Evolutionary conservation across 64 coral and sea anemone species (phyloP), one percentile per base, ranked within the genome.

Genomic region (Trachythela sp.): DNA sequence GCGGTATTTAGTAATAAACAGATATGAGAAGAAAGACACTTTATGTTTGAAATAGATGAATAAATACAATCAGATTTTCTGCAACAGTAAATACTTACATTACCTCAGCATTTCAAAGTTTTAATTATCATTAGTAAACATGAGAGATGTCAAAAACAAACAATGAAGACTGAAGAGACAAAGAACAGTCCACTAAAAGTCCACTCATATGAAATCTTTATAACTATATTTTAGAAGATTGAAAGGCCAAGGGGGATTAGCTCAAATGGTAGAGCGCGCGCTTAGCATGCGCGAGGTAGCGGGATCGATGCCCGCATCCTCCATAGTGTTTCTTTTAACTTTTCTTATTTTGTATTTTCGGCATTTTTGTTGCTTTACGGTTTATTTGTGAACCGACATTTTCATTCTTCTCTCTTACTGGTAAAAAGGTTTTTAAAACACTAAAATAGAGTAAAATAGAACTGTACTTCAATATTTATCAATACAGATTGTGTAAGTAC

Each of bases 251-350:
- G 75, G 75, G 75, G 75, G 75, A 80, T 80, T 80, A 80, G 75
- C 75, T 80, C 75, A 80, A 39, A 80, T 80, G 75, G 75, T 80
- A 80, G 75, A 80, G 75, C 75, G 75, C 75, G 75, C 75, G 75
- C 75, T 80, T 80, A 80, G 75, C 75, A 80, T 80, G 75, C 75
- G 75, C 75, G 75, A 80, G 75, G 75, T 80, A 80, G 75, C 75
- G 75, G 75, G 75, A 80, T 80, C 75, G 75, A 80, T 80, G 75
- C 75, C 75, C 75, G 75, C 75, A 80, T 80, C 75, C 75, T 80
- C 75, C 75, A 80, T 0, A 68, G 11, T 11, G 42, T 11, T 45
- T 45, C 59, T 38, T 8, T 36, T 29, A 72, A 0, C 29, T 24
- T 72, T 72, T 35, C 9, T 26, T 22, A 26, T 35, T 72, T 72